Conservation (phyloP, 2,888 invertebrate species). For the Hydrotaea cyrtoneurina region DNA sequence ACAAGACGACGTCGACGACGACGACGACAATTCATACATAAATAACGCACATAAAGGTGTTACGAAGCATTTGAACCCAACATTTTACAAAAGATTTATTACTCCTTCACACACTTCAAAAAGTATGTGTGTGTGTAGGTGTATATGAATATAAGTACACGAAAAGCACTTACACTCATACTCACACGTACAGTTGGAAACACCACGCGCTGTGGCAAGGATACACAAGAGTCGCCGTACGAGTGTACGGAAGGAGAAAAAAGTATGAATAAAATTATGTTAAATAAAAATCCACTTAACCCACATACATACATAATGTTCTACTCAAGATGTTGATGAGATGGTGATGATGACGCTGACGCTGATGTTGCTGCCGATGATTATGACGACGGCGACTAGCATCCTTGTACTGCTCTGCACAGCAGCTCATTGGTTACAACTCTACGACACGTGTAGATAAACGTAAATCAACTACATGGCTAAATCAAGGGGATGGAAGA, state of each 20-base stretch:
- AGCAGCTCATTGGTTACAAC: too few relatives aligned
- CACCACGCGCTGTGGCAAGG: neutral
- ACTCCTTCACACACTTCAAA: neutral
- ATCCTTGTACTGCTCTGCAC: too few relatives aligned
- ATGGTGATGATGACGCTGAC: constrained; percentile 12
- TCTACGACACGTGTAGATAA: too few relatives aligned
- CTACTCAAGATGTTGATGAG: constrained; percentile 44
- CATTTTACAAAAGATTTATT: constrained; percentile 29
- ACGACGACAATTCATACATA: constrained; percentile 3
- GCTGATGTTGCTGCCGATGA: neutral
- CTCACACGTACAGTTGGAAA: neutral
- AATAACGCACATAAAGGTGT: constrained; percentile 25
- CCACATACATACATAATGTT: constrained; percentile 40
- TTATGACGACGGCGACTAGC: neutral
- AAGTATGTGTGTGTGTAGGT: neutral
- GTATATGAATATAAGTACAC: neutral
- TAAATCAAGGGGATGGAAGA: too few relatives aligned
- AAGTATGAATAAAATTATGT: constrained; percentile 52
- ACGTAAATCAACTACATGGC: too few relatives aligned
- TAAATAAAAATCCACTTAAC: constrained; percentile 55
- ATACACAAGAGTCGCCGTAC: neutral
- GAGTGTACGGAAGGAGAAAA: constrained; percentile 1
- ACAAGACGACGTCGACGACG: too few relatives aligned
- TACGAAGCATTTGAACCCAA: constrained; percentile 19
- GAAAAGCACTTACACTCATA: neutral